Base-by-base conservation (phyloP, 2,888 invertebrate genomes). In the Reticulitermes lucifugus region DNA sequence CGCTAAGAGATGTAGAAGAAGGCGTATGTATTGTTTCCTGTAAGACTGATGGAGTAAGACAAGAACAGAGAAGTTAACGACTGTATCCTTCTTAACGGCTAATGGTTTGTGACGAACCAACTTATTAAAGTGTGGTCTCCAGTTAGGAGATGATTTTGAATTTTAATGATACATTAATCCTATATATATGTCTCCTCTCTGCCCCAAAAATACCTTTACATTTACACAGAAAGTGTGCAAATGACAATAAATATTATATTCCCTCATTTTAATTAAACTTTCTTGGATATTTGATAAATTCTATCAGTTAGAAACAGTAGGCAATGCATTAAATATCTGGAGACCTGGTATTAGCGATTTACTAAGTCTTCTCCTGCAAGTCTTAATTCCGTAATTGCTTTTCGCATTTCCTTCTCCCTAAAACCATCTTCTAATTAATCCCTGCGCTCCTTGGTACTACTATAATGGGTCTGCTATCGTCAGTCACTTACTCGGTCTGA, bases 311-410 rank as follows among this genome's bases (percentile, higher is more conserved):
- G 77, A 77, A 43, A 14, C 77, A 51, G 79, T 18, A 80, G 18
- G 29, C n/a, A 79, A 18, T 46, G 14, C 25, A 3, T 79, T 79
- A 18, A 7, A 29, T 51, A n/a, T 10, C 25, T 22, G 12, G 46
- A 81, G 81, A 65, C 35, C n/a, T 70, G 65, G 59, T 81, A 81
- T 81, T 81, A 81, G 81, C 81, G 81, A 81, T 70, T 81, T 79
- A 25, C 80, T 41, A 41, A 60, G 60, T 25, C 80, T 41, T 43
- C 41, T 81, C 25, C 70, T 81, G 25, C 43, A 70, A 25, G 81
- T 81, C 73, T 18, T 85, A 85, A 85, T 85, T 82, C 75, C 83
- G 73, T 83, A 85, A 85, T 85, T 85, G 85, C 71, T 85, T 83
- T 83, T 83, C 83, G 46, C 25, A n/a, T 71, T 70, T 55, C 73